Base-by-base conservation (phyloP, 2,888 invertebrate genomes). In the Dichetophora obliterata region DNA sequence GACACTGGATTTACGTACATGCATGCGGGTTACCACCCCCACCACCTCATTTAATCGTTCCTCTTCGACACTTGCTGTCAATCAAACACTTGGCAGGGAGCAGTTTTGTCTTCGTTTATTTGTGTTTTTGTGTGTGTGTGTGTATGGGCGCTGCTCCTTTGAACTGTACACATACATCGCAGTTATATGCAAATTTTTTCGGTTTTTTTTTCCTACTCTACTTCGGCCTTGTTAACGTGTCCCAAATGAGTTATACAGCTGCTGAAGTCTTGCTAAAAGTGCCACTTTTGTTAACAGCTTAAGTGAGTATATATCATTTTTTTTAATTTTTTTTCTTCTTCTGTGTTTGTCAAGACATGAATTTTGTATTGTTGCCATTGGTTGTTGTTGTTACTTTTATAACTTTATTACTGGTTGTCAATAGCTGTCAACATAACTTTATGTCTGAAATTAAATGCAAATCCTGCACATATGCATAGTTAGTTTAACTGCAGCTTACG, bases 241-340 rank as follows among this genome's bases (percentile, higher is more conserved):
- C 43, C 19, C 37, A n/a, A 22, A 37, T 66, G 43, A 66, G 24
- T 5, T 37, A 22, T 22, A 43, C 66, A 43, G 22, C 43, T 19
- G 66, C 66, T 22, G 19, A 43, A 61, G 22, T 14, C 19, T 27
- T 24, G 61, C 61, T 2, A 22, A 65, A 69, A 54, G 70, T 37
- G 70, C 57, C 54, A 34, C 31, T 34, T 34, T 70, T 54, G 34
- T 52, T 70, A 54, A 52, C 54, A 70, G 37, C 70, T 70, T 31
- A 70, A 70, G 70, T 70, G 34, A 70, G 70, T 57, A 70, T 27
- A 27, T 59, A 27, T 59, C 14, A 16, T 5, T 59, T 24, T 59
- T 59, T 59, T 27, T 2, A 27, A 16, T 2, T 6, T 43, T 2
- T 43, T 43, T 43, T 43, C n/a, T n/a, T n/a, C n/a, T 43, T 43